Evolutionary conservation across 2,888 invertebrate genomes (phyloP).

Genomic region (Andrena trimmerana): DNA sequence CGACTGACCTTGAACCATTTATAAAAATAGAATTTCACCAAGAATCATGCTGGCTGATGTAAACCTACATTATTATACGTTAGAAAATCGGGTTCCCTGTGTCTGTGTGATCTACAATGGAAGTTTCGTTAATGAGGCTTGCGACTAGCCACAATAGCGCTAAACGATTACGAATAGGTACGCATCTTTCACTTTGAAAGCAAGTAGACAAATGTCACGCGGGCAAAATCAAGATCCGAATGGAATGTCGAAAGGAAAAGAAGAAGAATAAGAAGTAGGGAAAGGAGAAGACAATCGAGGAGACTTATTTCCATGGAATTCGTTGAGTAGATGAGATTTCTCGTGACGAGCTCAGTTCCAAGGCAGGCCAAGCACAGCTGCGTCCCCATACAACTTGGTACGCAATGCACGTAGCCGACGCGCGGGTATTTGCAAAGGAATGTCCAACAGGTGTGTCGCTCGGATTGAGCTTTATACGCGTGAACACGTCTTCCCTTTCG

Average conservation of each 20-base stretch:
- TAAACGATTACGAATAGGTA: neutral
- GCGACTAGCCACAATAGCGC: neutral
- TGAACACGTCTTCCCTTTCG: slow-evolving; percentile 57
- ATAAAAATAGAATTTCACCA: slow-evolving; percentile 43
- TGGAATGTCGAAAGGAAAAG: neutral
- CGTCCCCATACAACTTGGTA: slow-evolving; percentile 56
- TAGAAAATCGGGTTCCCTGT: neutral
- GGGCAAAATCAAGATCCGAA: neutral
- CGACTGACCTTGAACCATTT: slow-evolving; percentile 52
- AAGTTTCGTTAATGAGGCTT: too few species aligned
- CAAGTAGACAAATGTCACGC: neutral
- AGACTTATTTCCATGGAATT: slow-evolving; percentile 33
- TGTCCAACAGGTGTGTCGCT: slow-evolving; percentile 83
- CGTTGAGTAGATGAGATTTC: slow-evolving; percentile 33
- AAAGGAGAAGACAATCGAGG: neutral
- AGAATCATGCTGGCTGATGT: neutral
- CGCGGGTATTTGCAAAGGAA: slow-evolving; percentile 77
- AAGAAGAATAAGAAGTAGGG: neutral
- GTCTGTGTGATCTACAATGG: too few species aligned
- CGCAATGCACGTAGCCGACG: slow-evolving; percentile 66
- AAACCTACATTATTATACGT: neutral
- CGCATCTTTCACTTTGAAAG: too few species aligned
- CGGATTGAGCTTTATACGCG: slow-evolving; percentile 59
- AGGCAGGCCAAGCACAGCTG: slow-evolving; percentile 50
- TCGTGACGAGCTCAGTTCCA: slow-evolving; percentile 20